Conservation (phyloP, 2,797 vertebrate species). For the Semotilus atromaculatus region DNA sequence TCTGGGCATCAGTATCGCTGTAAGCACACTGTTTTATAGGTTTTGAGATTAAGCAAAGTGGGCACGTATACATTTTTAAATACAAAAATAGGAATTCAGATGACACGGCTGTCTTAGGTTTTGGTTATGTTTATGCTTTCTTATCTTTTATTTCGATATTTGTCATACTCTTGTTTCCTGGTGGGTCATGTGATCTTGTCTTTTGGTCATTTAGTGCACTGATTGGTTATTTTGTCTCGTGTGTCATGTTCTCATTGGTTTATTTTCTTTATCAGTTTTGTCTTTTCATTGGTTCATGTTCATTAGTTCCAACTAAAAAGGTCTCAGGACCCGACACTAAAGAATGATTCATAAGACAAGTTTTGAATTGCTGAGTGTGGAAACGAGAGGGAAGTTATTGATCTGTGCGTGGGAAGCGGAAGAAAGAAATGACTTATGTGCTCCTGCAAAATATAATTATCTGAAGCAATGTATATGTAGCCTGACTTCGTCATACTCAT, state of each 20-base stretch:
- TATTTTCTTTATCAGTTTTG: not conserved
- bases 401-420: not conserved
- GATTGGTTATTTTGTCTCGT: not conserved
- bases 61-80: not conserved
- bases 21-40: slow-evolving; percentile 69
- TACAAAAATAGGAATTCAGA: not conserved
- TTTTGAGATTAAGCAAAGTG: not conserved
- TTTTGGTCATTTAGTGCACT: not conserved
- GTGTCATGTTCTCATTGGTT: not conserved
- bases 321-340: not conserved
- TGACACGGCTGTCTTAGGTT: not conserved
- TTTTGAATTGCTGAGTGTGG: not conserved
- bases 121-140: too few relatives aligned
- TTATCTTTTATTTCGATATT: too few relatives aligned
- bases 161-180: not conserved
- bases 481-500: too few relatives aligned
- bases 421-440: not conserved
- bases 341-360: not conserved
- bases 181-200: not conserved
- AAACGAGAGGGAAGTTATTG: not conserved
- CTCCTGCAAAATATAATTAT: not conserved
- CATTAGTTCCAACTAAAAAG: too few relatives aligned
- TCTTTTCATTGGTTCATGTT: not conserved
- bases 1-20: slow-evolving; percentile 87
- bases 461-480: too few relatives aligned